Evolutionary conservation across 2,113 vertebrate genomes (phyloP), one percentile per base, ranked within the genome.

Genomic region (Lanius collurio): DNA sequence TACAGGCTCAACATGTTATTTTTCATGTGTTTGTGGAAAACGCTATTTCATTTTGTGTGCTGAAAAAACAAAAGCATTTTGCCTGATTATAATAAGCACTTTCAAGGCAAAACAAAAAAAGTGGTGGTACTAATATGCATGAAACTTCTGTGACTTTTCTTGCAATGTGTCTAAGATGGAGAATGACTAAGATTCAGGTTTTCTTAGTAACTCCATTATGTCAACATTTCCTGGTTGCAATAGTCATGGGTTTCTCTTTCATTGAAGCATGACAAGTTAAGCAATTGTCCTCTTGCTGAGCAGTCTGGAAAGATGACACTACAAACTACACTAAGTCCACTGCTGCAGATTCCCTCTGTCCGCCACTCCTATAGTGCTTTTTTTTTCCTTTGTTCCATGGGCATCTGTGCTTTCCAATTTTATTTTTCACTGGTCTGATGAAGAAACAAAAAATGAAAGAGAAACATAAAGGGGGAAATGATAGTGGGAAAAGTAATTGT

Each of bases 191-290:
- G 15, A 44, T 56, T 85, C 64, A 69, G 23, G 37, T 86, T 95
- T 92, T 85, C 73, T 89, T 60, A 52, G 47, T 77, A 77, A 56
- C 18, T 67, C 30, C 5, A 2, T 76, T 79, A 76, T 65, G 93
- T 81, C 96, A 91, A 44, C 78, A 82, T 82, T 96, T 96, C 81
- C 91, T 92, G 68, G 7, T 87, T 87, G 68, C 71, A 71, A 44
- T 9, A 89, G 57, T 91, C 41, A 56, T 57, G 85, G 41, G 24
- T 83, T 90, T 83, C 74, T 89, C 67, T 93, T 93, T 80, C 64
- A 64, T 2, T 73, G 65, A 69, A 73, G 85, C 8, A 23, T 7
- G 22, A 39, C 0, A 0, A 53, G 42, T 82, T 96, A 83, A 68
- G 89, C 80, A 92, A 91, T 52, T 76, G 28, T 9, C 12, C 37